These are phyloP conservation scores for Pteronotus mesoamericanus DNA, from an alignment of 2,797 vertebrate species.

Conservation along the genomic window DNA sequence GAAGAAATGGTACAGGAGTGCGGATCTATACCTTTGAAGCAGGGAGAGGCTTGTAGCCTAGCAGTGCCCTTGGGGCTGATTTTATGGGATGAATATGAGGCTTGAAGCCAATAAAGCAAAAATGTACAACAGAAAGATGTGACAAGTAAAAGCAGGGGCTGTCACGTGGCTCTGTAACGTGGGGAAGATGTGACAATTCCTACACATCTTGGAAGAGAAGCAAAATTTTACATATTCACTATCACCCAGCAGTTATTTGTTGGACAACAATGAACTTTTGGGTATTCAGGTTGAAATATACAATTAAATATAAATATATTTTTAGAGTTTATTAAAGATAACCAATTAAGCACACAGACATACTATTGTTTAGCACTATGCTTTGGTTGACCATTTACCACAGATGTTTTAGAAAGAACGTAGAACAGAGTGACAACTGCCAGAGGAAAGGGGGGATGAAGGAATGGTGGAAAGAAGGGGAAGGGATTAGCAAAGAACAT, in stretches of 20 bases:
- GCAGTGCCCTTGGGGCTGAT: neutral
- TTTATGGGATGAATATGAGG: neutral
- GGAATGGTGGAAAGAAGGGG: neutral
- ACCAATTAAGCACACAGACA: neutral
- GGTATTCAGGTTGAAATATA: neutral
- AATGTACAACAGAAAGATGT: neutral
- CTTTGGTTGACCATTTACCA: neutral
- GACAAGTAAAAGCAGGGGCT: neutral
- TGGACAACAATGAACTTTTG: neutral
- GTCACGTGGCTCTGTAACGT: neutral
- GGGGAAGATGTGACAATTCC: neutral
- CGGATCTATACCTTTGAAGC: neutral
- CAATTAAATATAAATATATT: neutral
- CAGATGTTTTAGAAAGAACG: neutral
- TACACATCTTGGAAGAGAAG: neutral
- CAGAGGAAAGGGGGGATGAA: neutral
- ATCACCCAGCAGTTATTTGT: neutral
- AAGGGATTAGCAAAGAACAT: neutral
- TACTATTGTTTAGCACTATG: neutral
- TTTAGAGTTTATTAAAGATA: neutral
- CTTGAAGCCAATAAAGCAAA: slow-evolving; percentile 2
- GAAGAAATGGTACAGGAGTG: neutral
- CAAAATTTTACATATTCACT: neutral
- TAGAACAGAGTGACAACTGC: neutral
- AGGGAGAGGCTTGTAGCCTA: neutral